Conservation (phyloP, 2,797 vertebrate genomes). For the Euphonia xanthogaster region DNA sequence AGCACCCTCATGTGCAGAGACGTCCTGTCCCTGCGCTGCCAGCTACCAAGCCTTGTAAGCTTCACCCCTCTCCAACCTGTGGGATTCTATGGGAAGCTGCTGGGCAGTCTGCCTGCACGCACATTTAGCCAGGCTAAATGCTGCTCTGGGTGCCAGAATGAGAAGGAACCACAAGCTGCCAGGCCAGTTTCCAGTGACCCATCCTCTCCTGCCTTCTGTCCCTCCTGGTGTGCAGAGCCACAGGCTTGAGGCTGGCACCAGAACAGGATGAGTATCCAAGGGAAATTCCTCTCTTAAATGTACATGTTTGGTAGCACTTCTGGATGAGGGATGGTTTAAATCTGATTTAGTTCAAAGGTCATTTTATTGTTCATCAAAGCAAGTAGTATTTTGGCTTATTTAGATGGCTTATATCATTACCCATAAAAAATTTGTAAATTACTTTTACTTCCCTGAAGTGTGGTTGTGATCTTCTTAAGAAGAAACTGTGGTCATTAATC, state of each 20-base stretch:
- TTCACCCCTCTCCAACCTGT: background rate
- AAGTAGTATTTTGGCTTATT: slow-evolving; percentile 4
- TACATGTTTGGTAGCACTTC: rapidly evolving
- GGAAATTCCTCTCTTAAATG: background rate
- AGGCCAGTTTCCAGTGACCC: background rate
- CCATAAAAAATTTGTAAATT: background rate
- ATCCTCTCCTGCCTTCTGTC: background rate
- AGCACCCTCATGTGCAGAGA: rapidly evolving
- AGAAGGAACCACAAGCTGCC: background rate
- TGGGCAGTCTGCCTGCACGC: background rate
- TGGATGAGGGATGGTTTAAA: background rate
- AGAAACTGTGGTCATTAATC: background rate
- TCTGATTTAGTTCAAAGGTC: background rate
- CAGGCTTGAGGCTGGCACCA: rapidly evolving
- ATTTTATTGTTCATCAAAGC: slow-evolving; percentile 4
- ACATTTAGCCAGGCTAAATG: rapidly evolving
- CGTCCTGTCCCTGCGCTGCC: background rate
- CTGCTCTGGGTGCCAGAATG: background rate
- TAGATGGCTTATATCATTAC: background rate
- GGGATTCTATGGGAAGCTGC: background rate
- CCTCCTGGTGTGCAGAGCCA: background rate
- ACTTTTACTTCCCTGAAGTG: background rate
- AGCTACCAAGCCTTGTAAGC: rapidly evolving
- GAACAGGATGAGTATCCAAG: background rate
- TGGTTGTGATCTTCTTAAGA: background rate